Percentiles rank a stretch among this genome's conserved stretches.
Evolutionary conservation across 1,140 invertebrate genomes (phyloP).

Genomic region (Drosophila kepulauana): DNA sequence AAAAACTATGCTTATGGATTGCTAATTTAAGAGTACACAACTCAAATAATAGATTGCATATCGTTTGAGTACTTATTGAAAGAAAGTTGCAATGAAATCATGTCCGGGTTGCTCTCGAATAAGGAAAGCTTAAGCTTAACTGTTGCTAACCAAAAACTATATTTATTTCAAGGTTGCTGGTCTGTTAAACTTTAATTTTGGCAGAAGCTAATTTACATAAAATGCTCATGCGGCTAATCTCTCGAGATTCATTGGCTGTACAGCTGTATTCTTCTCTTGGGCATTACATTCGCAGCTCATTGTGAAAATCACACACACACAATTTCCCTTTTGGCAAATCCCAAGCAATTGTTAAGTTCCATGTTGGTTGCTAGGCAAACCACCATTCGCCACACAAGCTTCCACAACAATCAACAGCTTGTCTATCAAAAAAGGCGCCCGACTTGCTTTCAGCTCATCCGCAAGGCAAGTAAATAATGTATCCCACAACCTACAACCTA

Average conservation of each 20-base stretch:
- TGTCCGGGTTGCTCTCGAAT: background rate
- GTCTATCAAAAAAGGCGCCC: slow-evolving; percentile 29
- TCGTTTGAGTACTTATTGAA: background rate
- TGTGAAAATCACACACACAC: background rate
- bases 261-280: background rate
- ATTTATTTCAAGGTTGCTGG: background rate
- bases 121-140: background rate
- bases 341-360: slow-evolving; percentile 25
- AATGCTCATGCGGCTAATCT: slow-evolving; percentile 8
- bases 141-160: background rate
- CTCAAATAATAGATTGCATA: background rate
- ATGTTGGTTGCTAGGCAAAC: slow-evolving; percentile 17
- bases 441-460: background rate
- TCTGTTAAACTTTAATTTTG: background rate
- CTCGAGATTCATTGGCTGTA: slow-evolving; percentile 1
- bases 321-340: slow-evolving; percentile 17
- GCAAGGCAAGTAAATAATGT: slow-evolving; percentile 36
- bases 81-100: background rate
- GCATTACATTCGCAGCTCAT: slow-evolving; percentile 13
- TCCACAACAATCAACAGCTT: slow-evolving; percentile 60
- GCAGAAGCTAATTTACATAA: slow-evolving; percentile 4
- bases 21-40: background rate
- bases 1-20: background rate
- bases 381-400: slow-evolving; percentile 5
- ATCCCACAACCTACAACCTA: background rate